A percentile compares a stretch with the other conserved stretches of the same genome.
phyloP scores from a whole-genome alignment of 2,888 invertebrate genomes.

The Chloromyia formosa region DNA sequence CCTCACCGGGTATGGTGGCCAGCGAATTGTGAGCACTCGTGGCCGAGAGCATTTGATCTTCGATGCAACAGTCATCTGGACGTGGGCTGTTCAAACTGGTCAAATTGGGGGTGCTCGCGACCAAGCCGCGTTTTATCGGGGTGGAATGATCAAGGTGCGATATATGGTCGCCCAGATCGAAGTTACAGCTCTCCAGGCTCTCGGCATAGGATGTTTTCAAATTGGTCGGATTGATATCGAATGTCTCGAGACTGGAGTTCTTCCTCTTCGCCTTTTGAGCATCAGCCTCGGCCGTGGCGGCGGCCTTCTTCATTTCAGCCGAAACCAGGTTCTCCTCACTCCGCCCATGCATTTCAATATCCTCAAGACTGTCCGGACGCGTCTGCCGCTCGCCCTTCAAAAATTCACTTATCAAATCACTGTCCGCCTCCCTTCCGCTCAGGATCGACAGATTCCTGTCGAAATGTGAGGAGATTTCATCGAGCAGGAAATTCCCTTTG shows the following conservation, averaged over 20 bases:
- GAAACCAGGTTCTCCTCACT: constrained; percentile 57
- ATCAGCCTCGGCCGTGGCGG: constrained; percentile 22
- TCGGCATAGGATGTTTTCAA: constrained; percentile 61
- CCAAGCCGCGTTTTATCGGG: constrained; percentile 57
- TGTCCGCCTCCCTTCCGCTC: constrained; percentile 66
- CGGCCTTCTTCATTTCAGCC: constrained; percentile 49
- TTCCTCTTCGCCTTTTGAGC: constrained; percentile 51
- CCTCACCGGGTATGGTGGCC: constrained; percentile 66
- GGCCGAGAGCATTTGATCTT: constrained; percentile 64
- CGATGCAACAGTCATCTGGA: constrained; percentile 61
- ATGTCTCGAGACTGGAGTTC: constrained; percentile 53
- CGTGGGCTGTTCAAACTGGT: constrained; percentile 57
- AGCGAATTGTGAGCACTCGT: constrained; percentile 72
- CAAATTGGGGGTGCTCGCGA: constrained; percentile 72
- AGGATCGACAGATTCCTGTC: constrained; percentile 69
- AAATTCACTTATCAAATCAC: constrained; percentile 51
- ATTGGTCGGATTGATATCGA: constrained; percentile 63
- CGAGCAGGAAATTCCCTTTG: constrained; percentile 62
- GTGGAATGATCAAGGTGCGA: constrained; percentile 46
- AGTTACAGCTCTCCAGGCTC: constrained; percentile 62
- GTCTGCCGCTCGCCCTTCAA: constrained; percentile 39
- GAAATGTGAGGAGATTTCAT: constrained; percentile 66
- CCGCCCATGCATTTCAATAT: constrained; percentile 38
- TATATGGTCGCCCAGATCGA: constrained; percentile 55
- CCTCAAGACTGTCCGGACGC: constrained; percentile 21